Base-by-base conservation (phyloP, 2,113 vertebrate species). In the Penelope pileata region DNA sequence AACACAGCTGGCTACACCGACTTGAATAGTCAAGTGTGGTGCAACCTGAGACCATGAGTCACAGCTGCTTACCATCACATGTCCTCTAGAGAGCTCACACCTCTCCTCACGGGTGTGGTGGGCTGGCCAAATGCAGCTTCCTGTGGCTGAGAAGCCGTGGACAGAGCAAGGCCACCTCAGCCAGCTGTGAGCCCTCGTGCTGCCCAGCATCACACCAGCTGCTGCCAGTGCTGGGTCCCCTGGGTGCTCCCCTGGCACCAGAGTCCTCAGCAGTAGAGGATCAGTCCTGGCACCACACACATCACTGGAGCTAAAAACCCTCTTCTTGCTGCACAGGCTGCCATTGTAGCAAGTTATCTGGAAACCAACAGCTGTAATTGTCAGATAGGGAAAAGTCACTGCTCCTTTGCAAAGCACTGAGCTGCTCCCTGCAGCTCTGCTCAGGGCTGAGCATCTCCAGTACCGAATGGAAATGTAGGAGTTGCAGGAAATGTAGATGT, bases 111-210 rank as follows among this genome's bases (percentile, higher is more conserved):
- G 15, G 47, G 21, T 50, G 59, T 23, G 64, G 30, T 30, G 51
- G 70, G 22, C 24, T 7, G 11, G 36, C 18, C 5, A 58, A 51
- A 16, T 22, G 15, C 76, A 42, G 6, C 62, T 53, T 18, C 13
- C 32, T 9, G 27, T 2, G n/a, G 14, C 69, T 87, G 66, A 68
- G 59, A 10, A 74, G 18, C 59, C 1, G 1, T 2, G 16, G 48
- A 9, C 42, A 10, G 30, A 38, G 24, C 2, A 0, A 48, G 0
- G 3, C 0, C 58, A 79, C 38, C 78, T 78, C 0, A 0, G 15
- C 36, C 14, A 38, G 36, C 6, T 62, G 24, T 10, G 38, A 38
- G 23, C 36, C 9, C 59, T 62, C 16, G 9, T 45, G 60, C 40
- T 87, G 45, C 7, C 29, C 1, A 1, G 11, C 16, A n/a, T 53